Evolutionary conservation across 2,888 invertebrate genomes (phyloP).

Genomic region (Scaptomyza flava): DNA sequence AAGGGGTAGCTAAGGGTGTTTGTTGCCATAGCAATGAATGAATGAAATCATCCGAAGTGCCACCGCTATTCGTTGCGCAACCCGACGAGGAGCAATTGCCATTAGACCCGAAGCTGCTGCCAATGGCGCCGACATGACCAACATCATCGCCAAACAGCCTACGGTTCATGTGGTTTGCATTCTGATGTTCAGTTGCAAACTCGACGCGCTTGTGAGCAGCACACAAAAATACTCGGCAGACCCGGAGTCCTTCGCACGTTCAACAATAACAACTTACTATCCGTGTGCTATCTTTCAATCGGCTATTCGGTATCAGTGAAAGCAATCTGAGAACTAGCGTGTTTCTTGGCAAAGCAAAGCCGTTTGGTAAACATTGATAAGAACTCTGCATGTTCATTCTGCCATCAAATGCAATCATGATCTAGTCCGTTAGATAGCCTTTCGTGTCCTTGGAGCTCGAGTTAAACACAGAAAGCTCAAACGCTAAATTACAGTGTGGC

Average conservation of each 20-base stretch:
- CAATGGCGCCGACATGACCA: slow-evolving; percentile 51
- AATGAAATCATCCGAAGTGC: slow-evolving; percentile 60
- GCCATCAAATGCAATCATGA: slow-evolving; percentile 44
- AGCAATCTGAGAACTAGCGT: slow-evolving; percentile 18
- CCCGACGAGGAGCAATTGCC: background rate
- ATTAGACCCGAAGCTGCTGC: slow-evolving; percentile 63
- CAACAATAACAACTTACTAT: slow-evolving; percentile 24
- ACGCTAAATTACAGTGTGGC: slow-evolving; percentile 2
- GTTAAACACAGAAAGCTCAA: slow-evolving; percentile 8
- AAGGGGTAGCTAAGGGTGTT: slow-evolving; percentile 13
- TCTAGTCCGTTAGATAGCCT: background rate
- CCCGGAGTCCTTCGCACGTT: slow-evolving; percentile 33
- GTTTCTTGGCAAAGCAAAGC: slow-evolving; percentile 32
- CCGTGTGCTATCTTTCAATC: slow-evolving; percentile 52
- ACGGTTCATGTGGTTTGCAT: slow-evolving; percentile 35
- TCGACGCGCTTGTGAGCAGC: slow-evolving; percentile 68
- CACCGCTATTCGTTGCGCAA: slow-evolving; percentile 10
- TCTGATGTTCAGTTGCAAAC: slow-evolving; percentile 66
- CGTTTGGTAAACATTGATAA: slow-evolving; percentile 3
- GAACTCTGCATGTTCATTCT: slow-evolving; percentile 23
- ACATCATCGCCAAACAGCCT: slow-evolving; percentile 31
- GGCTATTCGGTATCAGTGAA: slow-evolving; percentile 28
- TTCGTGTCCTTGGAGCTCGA: slow-evolving; percentile 23
- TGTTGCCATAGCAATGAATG: slow-evolving; percentile 63
- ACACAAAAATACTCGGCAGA: slow-evolving; percentile 37